phyloP scores from a whole-genome alignment of 2,888 invertebrate species.

The Amiota minor region DNA sequence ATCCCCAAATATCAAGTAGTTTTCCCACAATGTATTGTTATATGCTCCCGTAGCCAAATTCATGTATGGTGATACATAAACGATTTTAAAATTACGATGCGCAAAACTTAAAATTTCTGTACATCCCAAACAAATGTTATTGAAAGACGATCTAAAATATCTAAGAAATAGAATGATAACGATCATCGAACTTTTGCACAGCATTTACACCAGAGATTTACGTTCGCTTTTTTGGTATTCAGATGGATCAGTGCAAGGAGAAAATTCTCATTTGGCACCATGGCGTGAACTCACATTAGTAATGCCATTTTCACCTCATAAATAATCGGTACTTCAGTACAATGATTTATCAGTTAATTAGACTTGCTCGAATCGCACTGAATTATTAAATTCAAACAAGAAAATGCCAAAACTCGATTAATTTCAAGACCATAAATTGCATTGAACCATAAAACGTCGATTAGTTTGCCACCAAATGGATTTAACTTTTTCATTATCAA shows the following conservation, averaged over 20 bases:
- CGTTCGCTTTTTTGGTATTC: conserved; percentile 49
- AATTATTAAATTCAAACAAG: conserved; percentile 85
- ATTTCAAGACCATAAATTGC: conserved; percentile 91
- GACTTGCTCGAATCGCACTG: conserved; percentile 84
- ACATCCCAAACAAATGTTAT: conserved; percentile 87
- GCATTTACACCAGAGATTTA: conserved; percentile 69
- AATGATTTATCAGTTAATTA: conserved; percentile 81
- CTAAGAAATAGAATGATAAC: conserved; percentile 89
- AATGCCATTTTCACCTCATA: conserved; percentile 91
- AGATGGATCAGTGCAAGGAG: conserved; percentile 77
- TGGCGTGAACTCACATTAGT: conserved; percentile 79
- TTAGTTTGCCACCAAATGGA: conserved; percentile 85
- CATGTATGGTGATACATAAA: conserved; percentile 80
- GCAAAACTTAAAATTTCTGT: conserved; percentile 87
- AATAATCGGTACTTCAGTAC: conserved; percentile 81
- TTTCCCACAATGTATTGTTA: too few species aligned
- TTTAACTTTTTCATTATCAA: too few species aligned
- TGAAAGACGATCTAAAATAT: conserved; percentile 86
- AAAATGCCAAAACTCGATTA: conserved; percentile 89
- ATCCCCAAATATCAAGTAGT: too few species aligned
- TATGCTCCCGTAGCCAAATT: conserved; percentile 79
- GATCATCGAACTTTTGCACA: conserved; percentile 78
- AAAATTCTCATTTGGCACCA: conserved; percentile 80
- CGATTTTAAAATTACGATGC: conserved; percentile 86
- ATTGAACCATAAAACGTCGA: conserved; percentile 88